Base-by-base conservation (phyloP, 2,888 invertebrate species). In the Platycheirus albimanus region DNA sequence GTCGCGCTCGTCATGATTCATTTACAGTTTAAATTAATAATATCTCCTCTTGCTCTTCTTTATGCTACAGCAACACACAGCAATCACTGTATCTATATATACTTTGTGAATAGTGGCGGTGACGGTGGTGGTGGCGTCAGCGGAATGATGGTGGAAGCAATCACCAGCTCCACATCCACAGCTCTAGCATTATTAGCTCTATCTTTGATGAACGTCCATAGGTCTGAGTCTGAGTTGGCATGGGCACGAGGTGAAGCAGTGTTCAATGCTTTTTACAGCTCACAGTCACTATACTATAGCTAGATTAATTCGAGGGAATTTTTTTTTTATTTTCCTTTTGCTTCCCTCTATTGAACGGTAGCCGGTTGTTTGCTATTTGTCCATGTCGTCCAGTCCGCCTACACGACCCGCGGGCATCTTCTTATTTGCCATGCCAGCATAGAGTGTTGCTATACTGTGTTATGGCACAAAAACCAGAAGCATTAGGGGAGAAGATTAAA, bases 11-110 rank as follows among this genome's bases (percentile, higher is more conserved):
- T 72, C 81, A 77, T 83, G 63, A 67, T 83, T 83, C 81, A 83
- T 83, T 83, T 83, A 72, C 63, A 72, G 72, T 83, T 83, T 72
- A 83, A 83, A 83, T 83, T 83, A 83, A 83, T 83, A 83, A 83
- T 83, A 77, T 72, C 81, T 77, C 77, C 77, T 77, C 66, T 41
- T 77, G 71, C 77, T 77, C 66, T 41, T 15, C 66, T 58, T 79
- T 67, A 74, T 79, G 74, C 75, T 49, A 51, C 28, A 61, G 17
- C 28, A 43, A 43, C 17, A 33, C 10, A 19, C n/a, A 58, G 24
- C 24, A 58, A 63, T 38, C 52, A 67, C 47, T 56, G 49, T 69
- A 72, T 67, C 56, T 70, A 51, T 67, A 33, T 58, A 17, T 33
- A 13, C 6, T 17, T n/a, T 54, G n/a, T 15, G 36, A 11, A 56